Evolutionary conservation across 2,888 invertebrate species (phyloP), one percentile per base, ranked within the genome.

Genomic region (Lithophane semibrunnea): DNA sequence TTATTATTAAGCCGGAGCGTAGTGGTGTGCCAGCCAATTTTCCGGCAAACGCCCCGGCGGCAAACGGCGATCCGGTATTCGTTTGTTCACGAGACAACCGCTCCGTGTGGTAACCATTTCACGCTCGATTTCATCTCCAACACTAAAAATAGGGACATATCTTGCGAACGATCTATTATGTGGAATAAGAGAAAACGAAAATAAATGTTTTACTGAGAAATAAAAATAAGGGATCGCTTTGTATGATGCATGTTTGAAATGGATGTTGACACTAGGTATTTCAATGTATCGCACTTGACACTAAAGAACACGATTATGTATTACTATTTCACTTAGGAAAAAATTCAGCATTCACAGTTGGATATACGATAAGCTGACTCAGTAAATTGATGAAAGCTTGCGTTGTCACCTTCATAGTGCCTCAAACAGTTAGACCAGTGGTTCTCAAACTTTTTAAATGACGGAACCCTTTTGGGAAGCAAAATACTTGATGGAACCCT

Each of bases 51-150:
- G 94, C 94, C 90, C 91, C 91, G 92, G 85, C 88, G 90, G 88
- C 90, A 89, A 89, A 89, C 88, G 87, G 86, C 84, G 85, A 92
- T 90, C 90, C 90, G 92, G 93, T 91, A 94, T 94, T 92, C 93
- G 95, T 95, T 95, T 94, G 95, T 95, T 93, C 94, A 92, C 94
- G 94, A 94, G 95, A 94, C 94, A 95, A 93, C 93, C 94, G 90
- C 92, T 92, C 90, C 91, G 92, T 92, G 95, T 93, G 95, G 95
- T 94, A 94, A 94, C 95, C 92, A 96, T 95, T 96, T 95, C 95
- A 95, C 95, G 95, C 93, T 95, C 95, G 94, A 95, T 96, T 96
- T 95, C 94, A 92, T 89, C 90, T 85, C 92, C 90, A 91, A 92
- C 92, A 94, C 93, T 94, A 93, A 94, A 94, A 94, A 92, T 94